Conservation (phyloP, 2,113 vertebrate genomes). For the Panurus biarmicus region DNA sequence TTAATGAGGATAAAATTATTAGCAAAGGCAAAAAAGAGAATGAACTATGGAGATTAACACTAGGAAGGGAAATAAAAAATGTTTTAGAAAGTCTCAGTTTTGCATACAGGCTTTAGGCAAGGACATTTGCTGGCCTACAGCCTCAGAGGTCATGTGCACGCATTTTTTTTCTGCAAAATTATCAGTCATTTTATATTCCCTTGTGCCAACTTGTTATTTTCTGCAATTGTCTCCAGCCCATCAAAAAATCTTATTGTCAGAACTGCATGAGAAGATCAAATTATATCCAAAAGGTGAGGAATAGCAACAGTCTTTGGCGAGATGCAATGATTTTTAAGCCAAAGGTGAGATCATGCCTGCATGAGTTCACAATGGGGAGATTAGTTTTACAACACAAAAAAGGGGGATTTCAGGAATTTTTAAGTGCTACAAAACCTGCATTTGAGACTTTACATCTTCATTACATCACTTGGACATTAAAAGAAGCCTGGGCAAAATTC, state of each 20-base stretch:
- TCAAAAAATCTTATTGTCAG: conserved; percentile 2
- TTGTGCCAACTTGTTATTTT: conserved; percentile 38
- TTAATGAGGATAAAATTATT: background rate
- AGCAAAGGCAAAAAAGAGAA: background rate
- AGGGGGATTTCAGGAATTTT: background rate
- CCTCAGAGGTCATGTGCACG: background rate
- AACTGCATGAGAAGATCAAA: conserved; percentile 1
- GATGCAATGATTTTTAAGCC: conserved; percentile 21
- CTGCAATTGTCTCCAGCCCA: background rate
- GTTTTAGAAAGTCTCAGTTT: background rate
- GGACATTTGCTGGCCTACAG: background rate
- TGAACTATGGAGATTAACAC: background rate
- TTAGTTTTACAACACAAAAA: conserved; percentile 5
- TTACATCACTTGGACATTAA: background rate
- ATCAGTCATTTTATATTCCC: background rate
- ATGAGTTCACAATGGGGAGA: background rate
- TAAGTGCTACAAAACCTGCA: background rate
- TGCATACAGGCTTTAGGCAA: background rate
- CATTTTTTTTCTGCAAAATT: conserved; percentile 30
- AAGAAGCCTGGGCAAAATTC: background rate
- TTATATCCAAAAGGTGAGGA: conserved; percentile 34
- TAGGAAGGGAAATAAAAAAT: background rate
- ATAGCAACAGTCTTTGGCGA: conserved; percentile 6
- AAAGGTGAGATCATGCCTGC: conserved; percentile 31
- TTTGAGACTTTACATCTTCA: conserved; percentile 12